Evolutionary conservation across 1,140 invertebrate species (phyloP), one percentile per base, ranked within the genome.

Genomic region (Battus philenor): DNA sequence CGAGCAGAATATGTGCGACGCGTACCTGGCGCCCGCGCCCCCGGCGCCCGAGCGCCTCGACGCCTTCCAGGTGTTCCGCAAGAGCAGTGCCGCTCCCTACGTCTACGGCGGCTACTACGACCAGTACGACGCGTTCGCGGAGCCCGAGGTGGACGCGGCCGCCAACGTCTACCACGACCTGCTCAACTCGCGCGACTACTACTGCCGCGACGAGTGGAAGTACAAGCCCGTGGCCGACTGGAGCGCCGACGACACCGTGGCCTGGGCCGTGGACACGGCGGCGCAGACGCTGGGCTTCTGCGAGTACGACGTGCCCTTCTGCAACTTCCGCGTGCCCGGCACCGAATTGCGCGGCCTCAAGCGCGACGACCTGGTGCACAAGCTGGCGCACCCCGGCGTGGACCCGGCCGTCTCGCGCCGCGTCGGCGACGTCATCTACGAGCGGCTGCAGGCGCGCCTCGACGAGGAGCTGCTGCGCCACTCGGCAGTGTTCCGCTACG

Each of bases 161-260:
- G 55, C 58, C 36, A 74, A 65, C 22, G 69, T 76, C 1, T 82
- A 82, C 56, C 73, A 79, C 54, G 72, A 59, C 43, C 59, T 84
- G 16, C 57, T 76, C 44, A 70, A 26, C 50, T 53, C 58, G 30
- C 48, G 68, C 9, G 76, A 82, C 18, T 72, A 68, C 49, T 64
- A 62, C 31, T 54, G 64, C 5, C 55, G 64, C 5, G 84, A 87
- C 8, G 83, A 84, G 2, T 90, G 88, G 88, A 76, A 73, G 30
- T 75, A 79, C 16, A 89, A 89, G 50, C 68, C 78, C 9, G 73
- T 89, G 24, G 66, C 65, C 43, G 71, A 86, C 9, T 90, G 89
- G 89, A 86, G 63, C 47, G 84, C 87, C 34, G 86, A 88, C 11
- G 88, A 89, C 53, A 89, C 88, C n/a, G 81, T 87, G 32, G 82